Evolutionary conservation across 2,888 invertebrate species (phyloP), one percentile per base, ranked within the genome.

Genomic region (Eupithecia inturbata): DNA sequence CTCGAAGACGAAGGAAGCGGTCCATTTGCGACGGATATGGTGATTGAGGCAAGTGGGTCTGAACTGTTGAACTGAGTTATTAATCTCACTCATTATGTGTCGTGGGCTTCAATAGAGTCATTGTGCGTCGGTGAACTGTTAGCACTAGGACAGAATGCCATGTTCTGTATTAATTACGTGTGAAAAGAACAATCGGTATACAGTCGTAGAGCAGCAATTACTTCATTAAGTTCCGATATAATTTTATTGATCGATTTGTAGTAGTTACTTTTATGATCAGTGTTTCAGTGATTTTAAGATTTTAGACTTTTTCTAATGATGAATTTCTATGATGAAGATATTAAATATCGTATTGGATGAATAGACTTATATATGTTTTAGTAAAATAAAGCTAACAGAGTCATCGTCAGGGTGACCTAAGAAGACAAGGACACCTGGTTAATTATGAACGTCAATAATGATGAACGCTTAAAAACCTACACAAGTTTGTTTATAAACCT

Each of bases 11-110:
- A 82, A 93, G 94, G 94, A 94, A 93, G 86, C 89, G 85, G 92
- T 78, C 90, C 90, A 94, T 94, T 94, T 94, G 92, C 92, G 87
- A 91, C 94, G 93, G 94, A 93, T 92, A 93, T 88, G 88, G 86
- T 89, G 88, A 92, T 89, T 92, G 91, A 90, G 87, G 88, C 89
- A 90, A 91, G 88, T 91, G 87, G 90, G 73, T 80, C 80, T 86
- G 85, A 87, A 87, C 86, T 82, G 85, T 82, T 86, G 83, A 84
- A 84, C 85, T 78, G 83, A 84, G 83, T 85, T 87, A 88, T 88
- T 88, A 88, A 87, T 86, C 85, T 84, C 79, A 73, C 85, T 88
- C 84, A 85, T 88, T 88, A 86, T 81, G 78, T 78, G 80, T 80
- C 71, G 76, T 71, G 82, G 81, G 80, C 79, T 81, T 85, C 83